Evolutionary conservation across 2,888 invertebrate genomes (phyloP).

Genomic region (Aphodius granarius): DNA sequence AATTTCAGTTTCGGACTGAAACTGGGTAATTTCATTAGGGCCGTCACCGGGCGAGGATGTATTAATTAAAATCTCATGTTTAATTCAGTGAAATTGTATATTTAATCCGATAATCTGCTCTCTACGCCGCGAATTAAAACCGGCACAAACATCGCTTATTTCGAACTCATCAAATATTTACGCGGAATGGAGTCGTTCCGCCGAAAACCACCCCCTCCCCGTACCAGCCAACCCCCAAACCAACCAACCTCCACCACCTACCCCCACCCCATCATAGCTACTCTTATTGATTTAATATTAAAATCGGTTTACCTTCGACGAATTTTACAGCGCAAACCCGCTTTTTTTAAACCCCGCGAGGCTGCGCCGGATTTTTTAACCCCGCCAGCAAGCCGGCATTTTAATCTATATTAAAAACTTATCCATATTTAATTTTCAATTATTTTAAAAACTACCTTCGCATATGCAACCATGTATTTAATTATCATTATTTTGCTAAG

Average conservation of each 20-base stretch:
- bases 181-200: constrained; percentile 9
- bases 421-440: constrained; percentile 31
- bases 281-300: constrained; percentile 46
- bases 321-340: constrained; percentile 16
- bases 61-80: constrained; percentile 56
- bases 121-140: constrained; percentile 53
- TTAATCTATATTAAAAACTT: constrained; percentile 29
- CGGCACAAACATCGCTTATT: constrained; percentile 51
- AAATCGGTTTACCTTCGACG: constrained; percentile 38
- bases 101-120: constrained; percentile 54
- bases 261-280: neutral
- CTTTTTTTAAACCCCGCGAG: constrained; percentile 5
- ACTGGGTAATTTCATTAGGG: constrained; percentile 48
- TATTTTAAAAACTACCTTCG: constrained; percentile 24
- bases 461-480: neutral
- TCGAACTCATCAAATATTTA: constrained; percentile 49
- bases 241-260: neutral
- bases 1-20: constrained; percentile 42
- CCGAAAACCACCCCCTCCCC: neutral
- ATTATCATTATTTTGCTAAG: too few species aligned
- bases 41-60: constrained; percentile 44
- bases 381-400: neutral
- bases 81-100: constrained; percentile 54
- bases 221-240: neutral
- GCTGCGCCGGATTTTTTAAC: constrained; percentile 1